A percentile compares a stretch with the other conserved stretches of the same genome.
phyloP scores from a whole-genome alignment of 2,797 vertebrate genomes.

The Spinus pinus region DNA sequence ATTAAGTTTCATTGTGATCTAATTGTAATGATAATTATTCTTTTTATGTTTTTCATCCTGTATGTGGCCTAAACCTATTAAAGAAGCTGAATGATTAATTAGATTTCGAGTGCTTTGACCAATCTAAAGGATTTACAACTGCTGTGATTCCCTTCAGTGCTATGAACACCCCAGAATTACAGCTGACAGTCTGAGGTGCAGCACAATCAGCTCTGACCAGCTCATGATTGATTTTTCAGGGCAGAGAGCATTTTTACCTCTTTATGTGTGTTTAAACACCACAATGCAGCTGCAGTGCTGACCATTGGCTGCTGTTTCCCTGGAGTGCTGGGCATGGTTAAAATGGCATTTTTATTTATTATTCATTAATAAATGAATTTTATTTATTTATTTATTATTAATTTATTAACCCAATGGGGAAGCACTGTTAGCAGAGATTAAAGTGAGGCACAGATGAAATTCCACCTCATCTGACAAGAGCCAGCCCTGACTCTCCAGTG shows the following conservation, averaged over 20 bases:
- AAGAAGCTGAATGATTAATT: background rate
- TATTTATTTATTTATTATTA: too few species aligned
- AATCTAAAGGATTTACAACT: background rate
- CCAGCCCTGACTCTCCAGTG: background rate
- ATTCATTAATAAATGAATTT: too few species aligned
- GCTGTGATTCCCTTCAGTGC: background rate
- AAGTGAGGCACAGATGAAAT: background rate
- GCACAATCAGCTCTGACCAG: background rate
- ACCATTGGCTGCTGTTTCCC: background rate
- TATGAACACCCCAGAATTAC: background rate
- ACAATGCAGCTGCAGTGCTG: fast-evolving
- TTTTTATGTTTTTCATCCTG: background rate
- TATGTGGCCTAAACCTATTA: background rate
- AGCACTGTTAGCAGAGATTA: background rate
- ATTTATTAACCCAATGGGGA: background rate
- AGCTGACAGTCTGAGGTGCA: background rate
- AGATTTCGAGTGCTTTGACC: background rate
- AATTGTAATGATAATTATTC: background rate
- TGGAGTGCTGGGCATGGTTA: background rate
- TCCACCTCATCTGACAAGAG: background rate
- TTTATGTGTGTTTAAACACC: background rate
- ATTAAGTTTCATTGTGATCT: background rate
- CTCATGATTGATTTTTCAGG: background rate
- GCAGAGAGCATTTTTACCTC: background rate
- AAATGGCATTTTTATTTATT: background rate